Percentiles rank a stretch among this genome's conserved stretches.
phyloP scores from a whole-genome alignment of 2,888 invertebrate genomes.

The Hypomecis punctinalis region DNA sequence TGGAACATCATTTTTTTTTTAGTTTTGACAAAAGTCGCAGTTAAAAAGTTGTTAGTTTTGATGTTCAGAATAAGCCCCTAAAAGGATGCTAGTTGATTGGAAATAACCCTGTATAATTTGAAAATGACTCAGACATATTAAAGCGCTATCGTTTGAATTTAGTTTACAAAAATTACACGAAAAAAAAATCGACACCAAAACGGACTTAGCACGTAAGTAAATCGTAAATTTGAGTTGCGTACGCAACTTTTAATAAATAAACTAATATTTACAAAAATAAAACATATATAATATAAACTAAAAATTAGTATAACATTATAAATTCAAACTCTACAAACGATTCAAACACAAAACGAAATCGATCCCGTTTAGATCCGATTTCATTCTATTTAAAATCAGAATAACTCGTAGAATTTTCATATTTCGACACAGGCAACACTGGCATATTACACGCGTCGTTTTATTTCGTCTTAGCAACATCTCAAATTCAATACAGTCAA shows the following conservation, averaged over 20 bases:
- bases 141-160: neutral
- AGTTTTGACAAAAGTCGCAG: no score
- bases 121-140: no score
- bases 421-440: constrained; percentile 27
- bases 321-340: constrained; percentile 30
- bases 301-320: constrained; percentile 41
- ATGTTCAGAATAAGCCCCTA: no score
- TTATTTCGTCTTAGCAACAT: constrained; percentile 14
- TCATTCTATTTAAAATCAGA: constrained; percentile 29
- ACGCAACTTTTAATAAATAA: constrained; percentile 43
- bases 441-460: constrained; percentile 5
- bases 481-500: constrained; percentile 23
- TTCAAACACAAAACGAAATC: constrained; percentile 19
- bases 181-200: neutral
- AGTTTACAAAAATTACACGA: no score
- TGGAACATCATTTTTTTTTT: no score
- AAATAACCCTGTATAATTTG: no score
- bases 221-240: constrained; percentile 33
- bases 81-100: no score
- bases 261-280: constrained; percentile 43
- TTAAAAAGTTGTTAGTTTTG: no score
- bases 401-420: constrained; percentile 16
- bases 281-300: constrained; percentile 39
- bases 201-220: constrained; percentile 6
- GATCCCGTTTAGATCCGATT: neutral